Evolutionary conservation across 2,888 invertebrate genomes (phyloP), one percentile per base, ranked within the genome.

Genomic region (Idaea biselata): DNA sequence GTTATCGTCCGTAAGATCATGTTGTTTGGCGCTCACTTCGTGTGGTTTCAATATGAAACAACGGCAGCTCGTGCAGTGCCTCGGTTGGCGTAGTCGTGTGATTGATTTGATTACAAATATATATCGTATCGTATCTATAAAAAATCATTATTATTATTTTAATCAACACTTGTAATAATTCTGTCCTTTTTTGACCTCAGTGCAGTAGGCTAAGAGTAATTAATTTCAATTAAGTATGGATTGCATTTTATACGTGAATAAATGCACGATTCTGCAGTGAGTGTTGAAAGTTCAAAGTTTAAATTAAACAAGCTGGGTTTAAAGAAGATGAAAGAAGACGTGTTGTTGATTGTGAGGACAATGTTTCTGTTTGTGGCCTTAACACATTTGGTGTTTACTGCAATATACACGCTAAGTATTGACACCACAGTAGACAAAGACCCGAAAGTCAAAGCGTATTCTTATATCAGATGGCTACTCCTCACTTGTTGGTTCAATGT

Each of bases 401-500:
- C 81, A 0, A 53, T 75, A 0, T 64, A 76, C 31, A 71, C 82
- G 0, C 60, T 85, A 0, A 75, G 67, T 1, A 78, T 84, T 16
- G 85, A 85, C 60, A 70, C 83, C 62, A 76, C 80, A 1, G 69
- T 62, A 1, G 84, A 85, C 31, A 73, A 74, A 0, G 82, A 85
- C 54, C 80, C 81, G 0, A 64, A 58, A 44, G 64, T 85, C 53
- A 74, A 74, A 59, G 72, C 70, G 0, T 85, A 84, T 60, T 64
- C 63, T 5, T 66, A 68, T 17, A 60, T 79, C 1, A 74, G 77
- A 59, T 85, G 82, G 82, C 78, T 76, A 61, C 68, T 85, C n/a
- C 66, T 85, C 3, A 85, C 86, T 11, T 78, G 75, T 62, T 83
- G 81, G 83, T 84, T 82, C 60, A 84, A 85, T 73, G 85, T 85